Conservation (phyloP, 2,888 invertebrate genomes). For the Psococerastis gibbosa region DNA sequence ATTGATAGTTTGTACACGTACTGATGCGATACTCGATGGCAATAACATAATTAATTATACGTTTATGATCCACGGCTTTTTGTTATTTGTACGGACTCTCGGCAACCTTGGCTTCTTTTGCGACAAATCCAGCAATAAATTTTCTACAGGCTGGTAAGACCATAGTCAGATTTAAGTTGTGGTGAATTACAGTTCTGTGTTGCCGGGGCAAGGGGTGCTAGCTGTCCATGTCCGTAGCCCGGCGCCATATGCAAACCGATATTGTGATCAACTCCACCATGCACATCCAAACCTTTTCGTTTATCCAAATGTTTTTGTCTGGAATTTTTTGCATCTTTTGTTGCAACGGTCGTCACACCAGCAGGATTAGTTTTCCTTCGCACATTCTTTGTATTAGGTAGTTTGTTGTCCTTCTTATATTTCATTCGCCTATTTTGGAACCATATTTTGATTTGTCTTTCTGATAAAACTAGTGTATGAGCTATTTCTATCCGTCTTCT, state of each 20-base stretch:
- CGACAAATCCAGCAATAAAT: too few species aligned
- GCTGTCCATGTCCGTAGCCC: constrained; percentile 28
- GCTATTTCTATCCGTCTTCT: constrained; percentile 94
- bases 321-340: constrained; percentile 26
- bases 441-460: constrained; percentile 80
- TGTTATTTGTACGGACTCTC: too few species aligned
- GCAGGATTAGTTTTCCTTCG: constrained; percentile 59
- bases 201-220: constrained; percentile 34
- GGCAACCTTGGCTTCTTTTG: too few species aligned
- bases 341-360: constrained; percentile 39
- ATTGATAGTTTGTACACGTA: too few species aligned
- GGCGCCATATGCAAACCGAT: constrained; percentile 24
- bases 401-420: constrained; percentile 74
- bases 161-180: constrained; percentile 70
- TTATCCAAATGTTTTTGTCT: constrained; percentile 4
- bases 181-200: constrained; percentile 23
- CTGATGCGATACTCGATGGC: too few species aligned
- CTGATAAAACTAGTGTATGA: constrained; percentile 82
- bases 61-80: too few species aligned
- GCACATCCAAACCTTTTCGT: constrained; percentile 15
- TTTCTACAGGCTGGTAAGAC: constrained; percentile 35
- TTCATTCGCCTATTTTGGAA: constrained; percentile 74
- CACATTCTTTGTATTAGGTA: constrained; percentile 68
- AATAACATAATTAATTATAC: too few species aligned
- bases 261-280: not conserved